A percentile compares a stretch with the other conserved stretches of the same genome.
Evolutionary conservation across 2,797 vertebrate species (phyloP).

Genomic region (Hemitrygon akajei): DNA sequence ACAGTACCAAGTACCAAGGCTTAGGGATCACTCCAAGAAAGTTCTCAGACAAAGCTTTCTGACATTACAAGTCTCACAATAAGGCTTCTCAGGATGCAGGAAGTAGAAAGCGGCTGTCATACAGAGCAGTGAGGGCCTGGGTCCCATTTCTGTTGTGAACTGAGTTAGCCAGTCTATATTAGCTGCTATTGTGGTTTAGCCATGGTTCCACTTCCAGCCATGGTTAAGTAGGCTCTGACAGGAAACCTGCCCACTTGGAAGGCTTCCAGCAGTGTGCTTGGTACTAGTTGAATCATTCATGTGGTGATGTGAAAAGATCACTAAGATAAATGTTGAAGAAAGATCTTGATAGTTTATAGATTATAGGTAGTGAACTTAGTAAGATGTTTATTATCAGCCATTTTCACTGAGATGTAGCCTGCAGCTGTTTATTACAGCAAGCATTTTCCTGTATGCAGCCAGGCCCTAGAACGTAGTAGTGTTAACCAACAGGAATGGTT

Average conservation of each 20-base stretch:
- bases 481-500: slow-evolving; percentile 9
- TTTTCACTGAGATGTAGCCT: not conserved
- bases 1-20: no score
- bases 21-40: no score
- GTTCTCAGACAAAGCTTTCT: no score
- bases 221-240: not conserved
- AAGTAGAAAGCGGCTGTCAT: not conserved
- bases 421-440: not conserved
- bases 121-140: not conserved
- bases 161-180: not conserved
- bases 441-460: not conserved
- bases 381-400: not conserved
- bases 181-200: not conserved
- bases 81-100: no score
- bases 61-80: no score
- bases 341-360: not conserved
- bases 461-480: no score
- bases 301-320: not conserved
- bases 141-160: not conserved
- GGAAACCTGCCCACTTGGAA: not conserved
- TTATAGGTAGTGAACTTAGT: not conserved
- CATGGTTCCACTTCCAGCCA: not conserved
- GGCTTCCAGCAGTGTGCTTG: not conserved
- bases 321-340: not conserved
- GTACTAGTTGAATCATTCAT: not conserved